These are phyloP conservation scores for Blennius ocellaris DNA, from an alignment of 2,113 vertebrate species.

Conservation along the genomic window DNA sequence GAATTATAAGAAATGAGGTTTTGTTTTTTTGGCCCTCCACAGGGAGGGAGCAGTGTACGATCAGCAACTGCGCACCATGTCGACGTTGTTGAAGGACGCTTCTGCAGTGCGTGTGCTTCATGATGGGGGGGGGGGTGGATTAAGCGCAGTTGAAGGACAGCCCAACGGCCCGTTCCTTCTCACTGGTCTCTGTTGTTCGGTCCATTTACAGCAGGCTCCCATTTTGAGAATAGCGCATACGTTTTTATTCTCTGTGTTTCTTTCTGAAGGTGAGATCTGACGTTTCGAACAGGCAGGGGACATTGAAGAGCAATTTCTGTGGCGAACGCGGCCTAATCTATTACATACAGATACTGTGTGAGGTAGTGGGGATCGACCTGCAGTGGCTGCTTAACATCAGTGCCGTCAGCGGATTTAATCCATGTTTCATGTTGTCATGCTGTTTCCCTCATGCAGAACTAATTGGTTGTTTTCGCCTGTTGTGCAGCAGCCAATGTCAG, in stretches of 20 bases:
- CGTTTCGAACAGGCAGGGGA: slow-evolving; percentile 19
- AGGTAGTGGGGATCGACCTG: slow-evolving; percentile 57
- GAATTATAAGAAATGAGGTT: not conserved
- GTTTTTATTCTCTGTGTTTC: slow-evolving; percentile 23
- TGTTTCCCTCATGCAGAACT: slow-evolving; percentile 57
- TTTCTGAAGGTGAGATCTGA: slow-evolving; percentile 36
- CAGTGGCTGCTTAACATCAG: slow-evolving; percentile 43
- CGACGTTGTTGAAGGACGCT: slow-evolving; percentile 54
- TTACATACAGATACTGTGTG: slow-evolving; percentile 37
- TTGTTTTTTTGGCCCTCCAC: slow-evolving; percentile 12
- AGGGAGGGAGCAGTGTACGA: not conserved
- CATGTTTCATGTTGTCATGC: slow-evolving; percentile 61
- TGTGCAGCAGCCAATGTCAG: slow-evolving; percentile 34
- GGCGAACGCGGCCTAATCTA: slow-evolving; percentile 49
- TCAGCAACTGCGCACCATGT: slow-evolving; percentile 28
- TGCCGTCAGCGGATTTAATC: slow-evolving; percentile 62
- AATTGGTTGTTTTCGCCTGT: slow-evolving; percentile 75
- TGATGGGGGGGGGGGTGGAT: not conserved
- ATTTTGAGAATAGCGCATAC: slow-evolving; percentile 9
- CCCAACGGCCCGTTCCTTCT: slow-evolving; percentile 12
- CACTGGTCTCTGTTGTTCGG: no score
- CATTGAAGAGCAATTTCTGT: slow-evolving; percentile 25
- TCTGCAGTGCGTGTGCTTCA: slow-evolving; percentile 14
- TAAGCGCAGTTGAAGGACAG: slow-evolving; percentile 45
- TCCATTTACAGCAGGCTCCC: no score